Conservation (phyloP, 2,113 vertebrate species). For the Tamias sibiricus region DNA sequence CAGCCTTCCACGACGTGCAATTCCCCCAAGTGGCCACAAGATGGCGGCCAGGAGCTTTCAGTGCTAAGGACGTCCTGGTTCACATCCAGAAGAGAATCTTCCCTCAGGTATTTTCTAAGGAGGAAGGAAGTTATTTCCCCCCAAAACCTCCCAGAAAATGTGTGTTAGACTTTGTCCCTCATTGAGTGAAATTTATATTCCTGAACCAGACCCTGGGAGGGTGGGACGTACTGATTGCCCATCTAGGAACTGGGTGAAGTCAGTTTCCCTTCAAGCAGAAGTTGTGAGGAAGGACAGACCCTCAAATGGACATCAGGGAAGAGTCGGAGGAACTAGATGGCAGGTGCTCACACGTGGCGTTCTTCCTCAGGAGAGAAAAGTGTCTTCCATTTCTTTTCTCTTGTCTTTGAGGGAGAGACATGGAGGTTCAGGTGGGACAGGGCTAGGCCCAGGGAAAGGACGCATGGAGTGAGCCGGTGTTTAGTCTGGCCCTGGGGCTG, state of each 20-base stretch:
- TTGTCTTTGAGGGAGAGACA: not conserved
- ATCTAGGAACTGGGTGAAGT: not conserved
- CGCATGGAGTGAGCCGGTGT: not conserved
- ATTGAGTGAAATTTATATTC: not conserved
- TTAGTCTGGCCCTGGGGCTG: not conserved
- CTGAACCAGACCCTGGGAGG: not conserved
- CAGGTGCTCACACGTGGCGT: rapidly evolving
- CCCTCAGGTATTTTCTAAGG: not conserved
- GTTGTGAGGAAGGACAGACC: too few relatives aligned
- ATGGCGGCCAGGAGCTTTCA: slow-evolving; percentile 68
- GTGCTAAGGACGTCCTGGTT: not conserved
- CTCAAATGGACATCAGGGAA: too few relatives aligned
- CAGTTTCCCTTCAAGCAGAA: not conserved
- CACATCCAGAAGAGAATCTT: not conserved
- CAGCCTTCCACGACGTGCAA: not conserved
- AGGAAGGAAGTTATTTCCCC: not conserved
- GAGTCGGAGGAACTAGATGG: not conserved
- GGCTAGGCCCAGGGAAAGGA: not conserved
- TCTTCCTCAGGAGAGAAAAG: not conserved
- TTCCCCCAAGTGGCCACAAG: slow-evolving; percentile 64
- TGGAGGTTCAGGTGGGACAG: rapidly evolving
- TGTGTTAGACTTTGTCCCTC: not conserved
- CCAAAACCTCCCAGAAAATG: not conserved
- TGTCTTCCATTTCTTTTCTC: not conserved
- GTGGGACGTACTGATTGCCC: rapidly evolving